Evolutionary conservation across 2,113 vertebrate genomes (phyloP), one percentile per base, ranked within the genome.

Genomic region (Passer domesticus): DNA sequence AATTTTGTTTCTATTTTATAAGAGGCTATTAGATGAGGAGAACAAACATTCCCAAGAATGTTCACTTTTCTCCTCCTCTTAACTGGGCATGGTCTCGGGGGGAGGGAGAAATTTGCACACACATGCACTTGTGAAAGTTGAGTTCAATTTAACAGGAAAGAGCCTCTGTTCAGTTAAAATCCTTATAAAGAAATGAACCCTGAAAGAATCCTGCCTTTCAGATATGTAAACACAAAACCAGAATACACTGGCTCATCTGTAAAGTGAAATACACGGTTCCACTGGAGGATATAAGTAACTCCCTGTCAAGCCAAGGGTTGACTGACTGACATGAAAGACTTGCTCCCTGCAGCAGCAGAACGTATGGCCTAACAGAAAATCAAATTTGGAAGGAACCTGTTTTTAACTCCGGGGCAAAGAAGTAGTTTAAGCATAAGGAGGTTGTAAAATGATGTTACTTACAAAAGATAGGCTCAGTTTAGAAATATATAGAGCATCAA

Each of bases 181-280:
- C 53, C 85, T 83, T 59, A 76, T 66, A 82, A 91, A 93, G 87
- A 92, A 87, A 85, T n/a, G 31, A 94, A 75, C 73, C 25, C 31
- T 73, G 35, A 69, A 81, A 89, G 47, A 89, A 92, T 79, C 13
- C 39, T 11, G 27, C 18, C 15, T 63, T 76, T 79, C 44, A 60
- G 53, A 59, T 53, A 69, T 6, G 28, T 43, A 89, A 92, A 83
- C 50, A 93, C 35, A 84, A 53, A 89, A 28, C 30, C 18, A 83
- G 89, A 83, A 88, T 27, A n/a, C 53, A 81, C 30, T 75, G n/a
- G 68, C 62, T 85, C 53, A 35, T 78, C 73, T 81, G 46, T 44
- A 31, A 91, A 75, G 35, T 21, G 17, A 78, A 83, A 78, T n/a
- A 33, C 60, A 27, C 13, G 8, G 59, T 49, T 39, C 49, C 37